Conservation (phyloP, 2,113 vertebrate species). For the Fregetta grallaria region DNA sequence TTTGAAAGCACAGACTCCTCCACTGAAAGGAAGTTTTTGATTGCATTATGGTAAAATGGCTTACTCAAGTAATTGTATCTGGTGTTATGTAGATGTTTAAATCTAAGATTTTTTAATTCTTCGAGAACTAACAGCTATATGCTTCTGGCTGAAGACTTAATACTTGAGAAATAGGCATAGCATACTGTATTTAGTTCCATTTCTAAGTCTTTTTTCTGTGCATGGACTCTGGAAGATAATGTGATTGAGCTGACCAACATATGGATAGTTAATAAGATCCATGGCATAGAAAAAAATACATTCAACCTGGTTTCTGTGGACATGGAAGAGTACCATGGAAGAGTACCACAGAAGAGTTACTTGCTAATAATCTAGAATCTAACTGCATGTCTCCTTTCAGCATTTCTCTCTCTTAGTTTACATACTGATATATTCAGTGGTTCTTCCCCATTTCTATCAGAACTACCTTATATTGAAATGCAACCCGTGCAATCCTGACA, state of each 20-base stretch:
- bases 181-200: neutral
- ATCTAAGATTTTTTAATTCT: neutral
- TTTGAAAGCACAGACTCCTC: neutral
- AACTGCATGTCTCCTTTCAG: neutral
- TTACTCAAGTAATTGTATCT: neutral
- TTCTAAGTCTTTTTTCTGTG: neutral
- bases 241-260: neutral
- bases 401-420: neutral
- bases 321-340: neutral
- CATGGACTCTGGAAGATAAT: neutral
- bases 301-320: neutral
- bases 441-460: neutral
- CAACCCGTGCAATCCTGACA: neutral
- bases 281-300: neutral
- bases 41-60: neutral
- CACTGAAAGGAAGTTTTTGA: neutral
- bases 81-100: neutral
- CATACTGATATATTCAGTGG: neutral
- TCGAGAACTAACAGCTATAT: neutral
- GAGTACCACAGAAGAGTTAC: neutral
- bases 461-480: neutral
- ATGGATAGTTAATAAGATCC: neutral
- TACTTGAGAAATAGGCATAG: neutral
- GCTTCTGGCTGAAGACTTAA: neutral
- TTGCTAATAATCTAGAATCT: neutral